These are phyloP conservation scores for Vannuccia rotundouncinata DNA, from an alignment of 2,888 invertebrate genomes.

Conservation along the genomic window DNA sequence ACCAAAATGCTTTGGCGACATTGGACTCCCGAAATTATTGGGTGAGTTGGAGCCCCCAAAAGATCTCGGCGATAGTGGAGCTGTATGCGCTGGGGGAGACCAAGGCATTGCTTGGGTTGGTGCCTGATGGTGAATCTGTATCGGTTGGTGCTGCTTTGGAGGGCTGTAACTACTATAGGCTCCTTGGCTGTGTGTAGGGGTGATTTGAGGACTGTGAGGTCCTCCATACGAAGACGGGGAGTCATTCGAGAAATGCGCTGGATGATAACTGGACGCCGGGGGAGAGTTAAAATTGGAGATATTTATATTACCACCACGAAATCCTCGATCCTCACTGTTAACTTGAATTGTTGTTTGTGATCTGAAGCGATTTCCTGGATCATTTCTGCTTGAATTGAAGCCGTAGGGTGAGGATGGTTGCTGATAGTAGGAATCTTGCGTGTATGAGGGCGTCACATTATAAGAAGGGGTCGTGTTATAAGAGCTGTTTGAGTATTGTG, in stretches of 20 bases:
- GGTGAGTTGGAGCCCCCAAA: not conserved
- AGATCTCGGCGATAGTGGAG: not conserved
- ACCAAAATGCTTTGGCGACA: not conserved
- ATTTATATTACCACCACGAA: not conserved
- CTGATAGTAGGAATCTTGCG: not conserved
- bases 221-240: no score
- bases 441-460: not conserved
- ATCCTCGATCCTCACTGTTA: not conserved
- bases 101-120: not conserved
- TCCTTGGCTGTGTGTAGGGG: not conserved
- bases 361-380: no score
- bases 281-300: not conserved
- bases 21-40: not conserved
- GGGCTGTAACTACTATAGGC: not conserved
- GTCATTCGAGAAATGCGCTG: no score
- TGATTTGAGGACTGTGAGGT: not conserved
- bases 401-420: not conserved
- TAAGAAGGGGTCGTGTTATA: not conserved
- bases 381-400: no score
- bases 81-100: not conserved
- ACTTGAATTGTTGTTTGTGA: not conserved
- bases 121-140: not conserved
- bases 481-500: not conserved
- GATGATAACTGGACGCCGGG: no score
- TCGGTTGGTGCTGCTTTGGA: not conserved